Percentiles rank a stretch among this genome's conserved stretches.
Conservation (phyloP, 2,888 invertebrate species). For the Aleiodes testaceus region DNA sequence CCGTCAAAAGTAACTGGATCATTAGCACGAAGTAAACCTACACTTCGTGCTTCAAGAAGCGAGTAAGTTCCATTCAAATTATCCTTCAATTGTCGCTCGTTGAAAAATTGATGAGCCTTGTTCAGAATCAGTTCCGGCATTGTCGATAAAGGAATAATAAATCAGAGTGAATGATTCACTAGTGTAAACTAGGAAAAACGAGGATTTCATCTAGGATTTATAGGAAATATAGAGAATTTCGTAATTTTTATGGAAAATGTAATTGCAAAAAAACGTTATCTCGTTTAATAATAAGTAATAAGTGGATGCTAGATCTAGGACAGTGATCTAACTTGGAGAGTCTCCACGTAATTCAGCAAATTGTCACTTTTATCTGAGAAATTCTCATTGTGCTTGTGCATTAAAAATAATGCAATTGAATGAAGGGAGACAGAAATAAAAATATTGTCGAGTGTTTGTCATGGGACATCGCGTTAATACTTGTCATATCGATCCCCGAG, state of each 20-base stretch:
- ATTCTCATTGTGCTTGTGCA: neutral
- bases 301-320: constrained; percentile 47
- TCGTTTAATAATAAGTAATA: neutral
- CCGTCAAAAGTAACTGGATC: constrained; percentile 56
- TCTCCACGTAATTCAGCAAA: constrained; percentile 7
- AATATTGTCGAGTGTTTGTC: constrained; percentile 20
- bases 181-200: neutral
- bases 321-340: constrained; percentile 40
- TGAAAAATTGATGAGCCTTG: neutral
- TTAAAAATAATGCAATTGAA: neutral
- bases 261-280: too few species aligned
- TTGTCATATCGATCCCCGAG: constrained; percentile 56
- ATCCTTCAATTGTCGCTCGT: neutral
- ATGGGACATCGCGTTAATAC: constrained; percentile 29
- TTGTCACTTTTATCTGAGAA: constrained; percentile 9
- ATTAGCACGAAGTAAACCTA: constrained; percentile 57
- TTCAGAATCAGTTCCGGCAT: too few species aligned
- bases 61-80: constrained; percentile 69
- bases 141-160: neutral
- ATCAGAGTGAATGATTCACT: neutral
- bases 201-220: too few species aligned
- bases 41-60: constrained; percentile 70
- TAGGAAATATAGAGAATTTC: too few species aligned
- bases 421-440: neutral
- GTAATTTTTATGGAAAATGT: too few species aligned